Evolutionary conservation across 1,140 invertebrate species (phyloP).

Genomic region (Wasmannia auropunctata): DNA sequence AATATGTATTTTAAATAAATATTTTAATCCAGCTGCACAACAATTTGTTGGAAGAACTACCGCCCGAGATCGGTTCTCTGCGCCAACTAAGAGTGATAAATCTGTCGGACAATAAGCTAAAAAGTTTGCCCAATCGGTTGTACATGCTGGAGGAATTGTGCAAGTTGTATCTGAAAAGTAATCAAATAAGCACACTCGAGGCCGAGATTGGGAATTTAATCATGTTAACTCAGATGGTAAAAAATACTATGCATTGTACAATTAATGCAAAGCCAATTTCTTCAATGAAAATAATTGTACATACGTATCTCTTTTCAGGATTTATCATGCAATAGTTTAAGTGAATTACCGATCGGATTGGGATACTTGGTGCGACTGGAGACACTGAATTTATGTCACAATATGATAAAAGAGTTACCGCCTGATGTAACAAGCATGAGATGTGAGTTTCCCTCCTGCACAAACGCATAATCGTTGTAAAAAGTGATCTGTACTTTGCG

Average conservation of each 20-base stretch:
- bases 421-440: constrained; percentile 87
- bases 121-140: constrained; percentile 87
- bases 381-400: constrained; percentile 87
- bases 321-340: constrained; percentile 87
- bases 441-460: constrained; percentile 78
- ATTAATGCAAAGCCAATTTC: neutral
- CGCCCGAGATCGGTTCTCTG: constrained; percentile 91
- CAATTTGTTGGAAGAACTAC: constrained; percentile 90
- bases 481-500: constrained; percentile 17
- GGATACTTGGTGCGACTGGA: constrained; percentile 87
- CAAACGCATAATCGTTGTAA: neutral
- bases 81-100: constrained; percentile 91
- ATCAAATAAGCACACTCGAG: constrained; percentile 85
- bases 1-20: neutral
- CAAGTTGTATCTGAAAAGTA: constrained; percentile 90
- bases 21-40: constrained; percentile 89
- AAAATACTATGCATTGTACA: constrained; percentile 12
- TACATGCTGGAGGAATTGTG: constrained; percentile 89
- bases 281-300: constrained; percentile 12
- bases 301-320: constrained; percentile 85
- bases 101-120: constrained; percentile 92
- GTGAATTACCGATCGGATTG: constrained; percentile 86
- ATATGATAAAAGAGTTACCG: constrained; percentile 86
- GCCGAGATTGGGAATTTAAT: constrained; percentile 90
- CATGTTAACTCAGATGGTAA: constrained; percentile 90